Conservation (phyloP, 2,797 vertebrate species). For the Harpagifer antarcticus region DNA sequence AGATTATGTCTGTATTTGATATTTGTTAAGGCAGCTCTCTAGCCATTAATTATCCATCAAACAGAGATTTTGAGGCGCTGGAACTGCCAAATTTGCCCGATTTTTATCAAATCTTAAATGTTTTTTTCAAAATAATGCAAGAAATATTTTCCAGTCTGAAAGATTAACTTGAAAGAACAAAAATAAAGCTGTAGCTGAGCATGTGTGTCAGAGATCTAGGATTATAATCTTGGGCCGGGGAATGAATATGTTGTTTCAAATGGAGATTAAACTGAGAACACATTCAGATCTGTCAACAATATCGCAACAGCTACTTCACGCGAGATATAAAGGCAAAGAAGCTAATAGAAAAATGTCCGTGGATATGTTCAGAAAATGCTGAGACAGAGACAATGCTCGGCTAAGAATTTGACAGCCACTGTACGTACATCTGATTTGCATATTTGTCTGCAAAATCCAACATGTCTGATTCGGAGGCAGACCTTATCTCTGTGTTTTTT, state of each 20-base stretch:
- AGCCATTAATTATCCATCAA: neutral
- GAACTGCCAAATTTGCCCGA: neutral
- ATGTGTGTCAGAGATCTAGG: neutral
- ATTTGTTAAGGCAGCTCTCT: slow-evolving; percentile 11
- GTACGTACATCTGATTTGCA: slow-evolving; percentile 66
- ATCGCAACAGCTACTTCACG: slow-evolving; percentile 17
- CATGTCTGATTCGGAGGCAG: slow-evolving; percentile 58
- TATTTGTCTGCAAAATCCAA: slow-evolving; percentile 58
- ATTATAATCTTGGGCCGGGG: slow-evolving; percentile 2
- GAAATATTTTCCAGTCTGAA: neutral
- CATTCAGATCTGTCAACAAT: slow-evolving; percentile 42
- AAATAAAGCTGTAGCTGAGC: slow-evolving; percentile 8
- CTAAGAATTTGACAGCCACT: slow-evolving; percentile 49
- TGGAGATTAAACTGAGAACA: slow-evolving; percentile 20
- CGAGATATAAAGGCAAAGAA: slow-evolving; percentile 35
- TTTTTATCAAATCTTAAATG: neutral
- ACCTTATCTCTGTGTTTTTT: slow-evolving; percentile 74
- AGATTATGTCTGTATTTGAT: slow-evolving; percentile 29
- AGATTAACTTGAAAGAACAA: slow-evolving; percentile 5
- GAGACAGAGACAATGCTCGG: slow-evolving; percentile 43
- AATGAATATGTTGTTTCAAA: slow-evolving; percentile 24
- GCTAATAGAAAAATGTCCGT: slow-evolving; percentile 20
- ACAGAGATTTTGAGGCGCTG: neutral
- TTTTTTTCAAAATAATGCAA: neutral
- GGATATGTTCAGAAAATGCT: slow-evolving; percentile 23